phyloP scores from a whole-genome alignment of 2,888 invertebrate species.

The Agrotis puta region DNA sequence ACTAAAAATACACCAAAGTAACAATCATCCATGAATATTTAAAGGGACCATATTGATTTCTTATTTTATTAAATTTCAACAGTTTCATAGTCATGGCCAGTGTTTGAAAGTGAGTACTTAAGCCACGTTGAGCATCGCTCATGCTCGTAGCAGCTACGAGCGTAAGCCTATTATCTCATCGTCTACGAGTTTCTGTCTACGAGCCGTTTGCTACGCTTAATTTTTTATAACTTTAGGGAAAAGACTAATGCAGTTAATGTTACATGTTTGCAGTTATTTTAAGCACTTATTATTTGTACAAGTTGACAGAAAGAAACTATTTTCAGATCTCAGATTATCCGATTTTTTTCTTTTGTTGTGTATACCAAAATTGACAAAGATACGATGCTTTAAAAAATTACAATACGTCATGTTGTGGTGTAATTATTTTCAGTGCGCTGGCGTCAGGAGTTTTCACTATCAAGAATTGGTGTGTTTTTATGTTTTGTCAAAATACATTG shows the following conservation, averaged over 20 bases:
- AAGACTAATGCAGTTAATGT: constrained; percentile 1
- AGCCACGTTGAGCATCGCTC: constrained; percentile 46
- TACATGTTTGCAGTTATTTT: too few relatives aligned
- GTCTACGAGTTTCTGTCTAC: constrained; percentile 46
- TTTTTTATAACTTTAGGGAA: constrained; percentile 39
- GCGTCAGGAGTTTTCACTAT: too few relatives aligned
- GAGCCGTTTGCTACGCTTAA: constrained; percentile 33
- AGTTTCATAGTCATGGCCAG: constrained; percentile 3
- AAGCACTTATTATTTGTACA: too few relatives aligned
- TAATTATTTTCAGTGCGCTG: too few relatives aligned
- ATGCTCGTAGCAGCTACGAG: constrained; percentile 30
- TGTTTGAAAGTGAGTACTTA: constrained; percentile 40
- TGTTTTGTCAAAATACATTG: too few relatives aligned
- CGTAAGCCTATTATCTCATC: constrained; percentile 51
- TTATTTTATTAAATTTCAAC: constrained; percentile 17
- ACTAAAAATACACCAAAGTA: neutral
- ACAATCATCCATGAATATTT: neutral
- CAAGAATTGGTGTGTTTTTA: too few relatives aligned
- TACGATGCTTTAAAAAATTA: too few relatives aligned
- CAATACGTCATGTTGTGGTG: too few relatives aligned
- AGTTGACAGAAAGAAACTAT: too few relatives aligned
- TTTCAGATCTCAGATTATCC: too few relatives aligned
- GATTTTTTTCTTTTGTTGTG: too few relatives aligned
- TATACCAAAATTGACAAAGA: too few relatives aligned
- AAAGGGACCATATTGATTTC: constrained; percentile 11